phyloP scores from a whole-genome alignment of 2,113 vertebrate genomes.

The Laticauda laticaudata region DNA sequence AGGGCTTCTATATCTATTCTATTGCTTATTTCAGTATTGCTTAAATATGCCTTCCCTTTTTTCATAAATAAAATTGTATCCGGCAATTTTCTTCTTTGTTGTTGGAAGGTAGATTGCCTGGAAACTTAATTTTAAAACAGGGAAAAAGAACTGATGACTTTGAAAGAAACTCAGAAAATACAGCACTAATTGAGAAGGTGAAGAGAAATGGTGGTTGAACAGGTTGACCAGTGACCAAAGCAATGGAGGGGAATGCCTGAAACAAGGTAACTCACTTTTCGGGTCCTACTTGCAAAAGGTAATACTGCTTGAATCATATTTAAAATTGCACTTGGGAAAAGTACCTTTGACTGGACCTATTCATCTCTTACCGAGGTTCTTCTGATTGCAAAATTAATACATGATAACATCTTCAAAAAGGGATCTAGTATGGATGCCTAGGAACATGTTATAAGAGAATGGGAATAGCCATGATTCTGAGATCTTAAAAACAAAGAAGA shows the following conservation, averaged over 20 bases:
- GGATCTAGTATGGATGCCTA: neutral
- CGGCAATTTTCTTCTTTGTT: neutral
- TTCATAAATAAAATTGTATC: neutral
- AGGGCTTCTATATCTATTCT: neutral
- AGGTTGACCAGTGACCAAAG: neutral
- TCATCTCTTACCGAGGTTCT: neutral
- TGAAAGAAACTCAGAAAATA: neutral
- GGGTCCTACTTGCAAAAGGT: neutral
- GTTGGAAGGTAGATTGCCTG: neutral
- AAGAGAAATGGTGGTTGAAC: neutral
- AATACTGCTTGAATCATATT: neutral
- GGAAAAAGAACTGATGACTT: neutral
- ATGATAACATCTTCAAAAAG: neutral
- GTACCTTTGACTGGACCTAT: neutral
- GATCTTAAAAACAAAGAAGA: neutral
- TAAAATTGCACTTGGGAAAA: neutral
- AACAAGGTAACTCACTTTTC: neutral
- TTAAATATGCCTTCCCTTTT: neutral
- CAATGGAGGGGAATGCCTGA: neutral
- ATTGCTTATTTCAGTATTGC: neutral
- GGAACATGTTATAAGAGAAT: neutral
- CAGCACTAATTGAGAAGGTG: neutral
- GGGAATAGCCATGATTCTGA: neutral
- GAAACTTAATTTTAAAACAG: neutral
- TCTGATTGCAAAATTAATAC: neutral